phyloP scores from a whole-genome alignment of 2,888 invertebrate genomes.

The Aphidius colemani region DNA sequence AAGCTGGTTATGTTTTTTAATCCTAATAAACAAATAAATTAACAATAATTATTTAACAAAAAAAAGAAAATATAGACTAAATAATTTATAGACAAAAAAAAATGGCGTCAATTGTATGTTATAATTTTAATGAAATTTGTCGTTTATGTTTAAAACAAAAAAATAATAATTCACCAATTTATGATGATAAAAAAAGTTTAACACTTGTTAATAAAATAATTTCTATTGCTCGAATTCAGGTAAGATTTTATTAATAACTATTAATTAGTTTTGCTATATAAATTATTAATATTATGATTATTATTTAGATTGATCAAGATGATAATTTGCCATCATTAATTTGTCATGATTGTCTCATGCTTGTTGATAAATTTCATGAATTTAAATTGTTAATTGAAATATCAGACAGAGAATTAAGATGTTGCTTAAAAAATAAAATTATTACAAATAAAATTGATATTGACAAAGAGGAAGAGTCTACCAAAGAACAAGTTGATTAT shows the following conservation, averaged over 20 bases:
- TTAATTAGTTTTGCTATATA: not conserved
- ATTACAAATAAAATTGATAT: slow-evolving; percentile 2
- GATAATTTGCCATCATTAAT: slow-evolving; percentile 45
- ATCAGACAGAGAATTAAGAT: slow-evolving; percentile 43
- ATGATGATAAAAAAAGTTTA: slow-evolving; percentile 28
- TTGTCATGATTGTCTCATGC: slow-evolving; percentile 41
- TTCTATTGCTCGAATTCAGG: slow-evolving; percentile 47
- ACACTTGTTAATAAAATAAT: slow-evolving; percentile 42
- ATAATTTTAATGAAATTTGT: slow-evolving; percentile 42
- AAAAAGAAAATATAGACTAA: no score
- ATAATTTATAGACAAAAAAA: not conserved
- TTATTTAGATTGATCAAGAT: slow-evolving; percentile 38
- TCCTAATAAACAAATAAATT: no score
- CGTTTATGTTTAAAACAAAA: slow-evolving; percentile 46
- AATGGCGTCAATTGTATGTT: not conserved
- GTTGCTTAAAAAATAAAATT: slow-evolving; percentile 34
- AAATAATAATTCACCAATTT: slow-evolving; percentile 41
- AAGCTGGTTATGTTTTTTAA: no score
- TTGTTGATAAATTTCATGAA: slow-evolving; percentile 44
- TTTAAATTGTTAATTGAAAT: slow-evolving; percentile 46
- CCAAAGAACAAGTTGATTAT: slow-evolving; percentile 13
- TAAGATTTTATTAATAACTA: slow-evolving; percentile 30
- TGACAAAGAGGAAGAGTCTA: slow-evolving; percentile 9
- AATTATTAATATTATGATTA: slow-evolving; percentile 7
- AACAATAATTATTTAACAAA: no score